phyloP scores from a whole-genome alignment of 1,140 invertebrate genomes.

The Papilio polyxenes region DNA sequence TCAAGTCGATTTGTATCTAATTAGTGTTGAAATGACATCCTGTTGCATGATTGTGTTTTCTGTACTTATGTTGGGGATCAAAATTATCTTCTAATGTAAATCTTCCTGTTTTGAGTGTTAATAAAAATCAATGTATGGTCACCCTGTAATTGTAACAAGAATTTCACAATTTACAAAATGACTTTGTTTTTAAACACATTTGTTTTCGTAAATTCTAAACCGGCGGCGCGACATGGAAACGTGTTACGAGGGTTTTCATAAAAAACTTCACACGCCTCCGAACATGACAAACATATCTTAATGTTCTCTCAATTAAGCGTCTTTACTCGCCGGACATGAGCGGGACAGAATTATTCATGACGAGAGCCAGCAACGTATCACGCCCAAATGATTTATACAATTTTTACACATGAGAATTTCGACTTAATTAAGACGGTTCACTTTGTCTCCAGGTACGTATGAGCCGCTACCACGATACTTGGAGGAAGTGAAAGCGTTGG shows the following conservation, averaged over 20 bases:
- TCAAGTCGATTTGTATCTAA: background rate
- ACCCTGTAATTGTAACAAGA: background rate
- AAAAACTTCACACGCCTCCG: conserved; percentile 66
- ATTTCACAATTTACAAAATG: background rate
- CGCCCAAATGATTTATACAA: conserved; percentile 61
- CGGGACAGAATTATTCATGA: conserved; percentile 70
- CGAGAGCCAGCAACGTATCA: conserved; percentile 58
- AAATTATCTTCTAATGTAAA: background rate
- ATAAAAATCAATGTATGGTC: conserved; percentile 1
- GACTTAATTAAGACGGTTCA: conserved; percentile 54
- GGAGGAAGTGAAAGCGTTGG: conserved; percentile 40
- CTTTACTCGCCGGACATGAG: conserved; percentile 64
- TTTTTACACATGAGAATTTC: conserved; percentile 55
- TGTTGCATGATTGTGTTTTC: too few species aligned
- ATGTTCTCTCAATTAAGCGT: conserved; percentile 73
- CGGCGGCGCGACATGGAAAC: conserved; percentile 45
- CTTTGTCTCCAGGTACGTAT: conserved; percentile 55
- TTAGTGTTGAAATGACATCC: background rate
- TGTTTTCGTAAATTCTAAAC: conserved; percentile 47
- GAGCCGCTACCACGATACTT: conserved; percentile 38
- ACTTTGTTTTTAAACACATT: conserved; percentile 2
- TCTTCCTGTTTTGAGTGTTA: background rate
- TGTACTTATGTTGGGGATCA: too few species aligned
- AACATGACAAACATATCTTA: conserved; percentile 62
- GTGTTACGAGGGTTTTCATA: conserved; percentile 54